Evolutionary conservation across 2,797 vertebrate species (phyloP).

Genomic region (Bradypodion pumilum): DNA sequence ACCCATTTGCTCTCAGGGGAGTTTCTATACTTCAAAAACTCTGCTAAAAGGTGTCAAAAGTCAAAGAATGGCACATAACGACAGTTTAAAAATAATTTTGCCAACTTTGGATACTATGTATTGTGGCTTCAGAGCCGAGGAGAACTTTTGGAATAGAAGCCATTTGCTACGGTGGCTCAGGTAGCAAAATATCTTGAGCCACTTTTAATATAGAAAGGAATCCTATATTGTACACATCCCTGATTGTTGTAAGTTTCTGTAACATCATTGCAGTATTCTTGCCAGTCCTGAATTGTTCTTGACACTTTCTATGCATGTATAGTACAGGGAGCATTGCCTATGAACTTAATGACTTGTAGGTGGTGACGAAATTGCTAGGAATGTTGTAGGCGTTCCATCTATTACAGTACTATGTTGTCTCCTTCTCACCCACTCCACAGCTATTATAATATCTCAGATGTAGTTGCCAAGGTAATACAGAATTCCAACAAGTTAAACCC

Average conservation of each 20-base stretch:
- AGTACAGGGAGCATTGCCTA: neutral
- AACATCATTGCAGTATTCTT: neutral
- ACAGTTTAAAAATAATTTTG: neutral
- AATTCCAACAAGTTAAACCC: neutral
- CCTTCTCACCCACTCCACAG: neutral
- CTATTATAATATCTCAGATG: neutral
- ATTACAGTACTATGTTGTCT: neutral
- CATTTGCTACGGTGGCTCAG: neutral
- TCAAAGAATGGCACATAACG: too few relatives aligned
- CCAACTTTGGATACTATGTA: neutral
- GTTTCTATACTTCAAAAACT: too few relatives aligned
- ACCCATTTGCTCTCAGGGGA: too few relatives aligned
- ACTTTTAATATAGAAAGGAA: neutral
- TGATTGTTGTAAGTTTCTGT: neutral
- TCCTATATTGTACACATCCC: neutral
- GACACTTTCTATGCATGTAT: neutral
- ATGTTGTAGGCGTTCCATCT: neutral
- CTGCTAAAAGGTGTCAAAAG: too few relatives aligned
- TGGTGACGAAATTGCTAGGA: neutral
- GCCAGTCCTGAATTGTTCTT: neutral
- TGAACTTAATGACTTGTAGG: neutral
- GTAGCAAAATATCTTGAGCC: neutral
- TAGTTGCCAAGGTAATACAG: neutral
- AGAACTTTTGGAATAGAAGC: neutral
- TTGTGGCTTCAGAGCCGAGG: too few relatives aligned